phyloP scores from a whole-genome alignment of 2,113 vertebrate genomes.

The Rutilus rutilus region DNA sequence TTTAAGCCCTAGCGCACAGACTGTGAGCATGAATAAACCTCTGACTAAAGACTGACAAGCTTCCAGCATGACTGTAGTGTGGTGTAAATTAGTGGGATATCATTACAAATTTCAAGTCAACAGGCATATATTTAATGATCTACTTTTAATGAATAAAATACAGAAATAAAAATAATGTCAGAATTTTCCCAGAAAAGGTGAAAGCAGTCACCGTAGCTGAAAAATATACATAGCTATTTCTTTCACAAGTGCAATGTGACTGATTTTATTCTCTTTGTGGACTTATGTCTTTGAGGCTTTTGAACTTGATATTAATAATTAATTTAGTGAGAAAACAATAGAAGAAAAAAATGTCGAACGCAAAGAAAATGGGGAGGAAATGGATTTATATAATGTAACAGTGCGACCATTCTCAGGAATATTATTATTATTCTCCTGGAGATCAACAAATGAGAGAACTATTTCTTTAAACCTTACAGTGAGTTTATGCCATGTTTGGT shows the following conservation, averaged over 20 bases:
- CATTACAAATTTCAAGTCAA: background rate
- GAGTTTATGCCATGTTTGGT: background rate
- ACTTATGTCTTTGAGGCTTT: background rate
- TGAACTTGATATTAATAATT: constrained; percentile 20
- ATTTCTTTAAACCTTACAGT: background rate
- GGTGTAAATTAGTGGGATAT: constrained; percentile 33
- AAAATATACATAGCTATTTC: background rate
- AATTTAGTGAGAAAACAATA: background rate
- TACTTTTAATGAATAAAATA: background rate
- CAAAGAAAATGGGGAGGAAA: background rate
- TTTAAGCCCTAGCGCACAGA: background rate
- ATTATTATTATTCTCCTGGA: background rate
- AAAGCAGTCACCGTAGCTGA: background rate
- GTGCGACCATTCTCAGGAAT: background rate
- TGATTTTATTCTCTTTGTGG: constrained; percentile 38
- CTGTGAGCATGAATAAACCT: constrained; percentile 14
- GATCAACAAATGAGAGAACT: background rate
- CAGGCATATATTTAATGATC: background rate
- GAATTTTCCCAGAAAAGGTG: background rate
- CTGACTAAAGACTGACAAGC: background rate
- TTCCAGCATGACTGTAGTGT: background rate
- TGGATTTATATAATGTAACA: background rate
- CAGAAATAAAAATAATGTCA: background rate
- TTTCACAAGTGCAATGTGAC: constrained; percentile 5
- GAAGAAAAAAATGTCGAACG: too few species aligned